Evolutionary conservation across 2,888 invertebrate genomes (phyloP).

Genomic region (Phalera bucephala): DNA sequence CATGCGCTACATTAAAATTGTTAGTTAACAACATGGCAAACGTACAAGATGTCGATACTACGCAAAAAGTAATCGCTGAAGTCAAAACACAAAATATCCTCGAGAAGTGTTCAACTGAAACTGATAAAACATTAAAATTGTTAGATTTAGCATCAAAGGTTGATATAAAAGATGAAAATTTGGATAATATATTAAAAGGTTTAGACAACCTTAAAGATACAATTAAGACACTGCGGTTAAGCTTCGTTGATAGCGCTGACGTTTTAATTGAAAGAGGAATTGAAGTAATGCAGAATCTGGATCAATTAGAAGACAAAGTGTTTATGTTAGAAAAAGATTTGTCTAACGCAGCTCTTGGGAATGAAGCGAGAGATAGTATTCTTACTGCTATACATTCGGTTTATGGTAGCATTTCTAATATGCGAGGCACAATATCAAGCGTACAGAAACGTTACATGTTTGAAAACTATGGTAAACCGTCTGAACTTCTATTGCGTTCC

Average conservation of each 20-base stretch:
- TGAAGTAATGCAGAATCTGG: conserved; percentile 61
- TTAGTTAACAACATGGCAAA: conserved; percentile 60
- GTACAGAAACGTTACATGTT: conserved; percentile 71
- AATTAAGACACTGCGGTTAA: conserved; percentile 50
- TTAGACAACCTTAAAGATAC: conserved; percentile 48
- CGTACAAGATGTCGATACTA: conserved; percentile 38
- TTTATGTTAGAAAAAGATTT: conserved; percentile 63
- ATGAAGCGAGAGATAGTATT: conserved; percentile 57
- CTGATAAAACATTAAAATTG: conserved; percentile 56
- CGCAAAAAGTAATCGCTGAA: conserved; percentile 25
- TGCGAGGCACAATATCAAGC: conserved; percentile 76
- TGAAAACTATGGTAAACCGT: conserved; percentile 70
- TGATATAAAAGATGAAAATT: conserved; percentile 42
- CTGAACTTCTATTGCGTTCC: conserved; percentile 53
- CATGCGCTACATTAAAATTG: conserved; percentile 65
- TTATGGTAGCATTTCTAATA: conserved; percentile 77
- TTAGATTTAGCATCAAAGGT: conserved; percentile 66
- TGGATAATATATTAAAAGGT: conserved; percentile 39
- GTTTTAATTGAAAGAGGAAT: conserved; percentile 67
- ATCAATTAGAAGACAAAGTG: conserved; percentile 70
- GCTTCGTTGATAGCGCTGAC: conserved; percentile 50
- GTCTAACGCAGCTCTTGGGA: conserved; percentile 36
- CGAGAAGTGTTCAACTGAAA: conserved; percentile 50
- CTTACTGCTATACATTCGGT: conserved; percentile 75
- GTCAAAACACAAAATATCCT: conserved; percentile 36